Evolutionary conservation across 2,888 invertebrate species (phyloP), one percentile per base, ranked within the genome.

Genomic region (Graphium colonna): DNA sequence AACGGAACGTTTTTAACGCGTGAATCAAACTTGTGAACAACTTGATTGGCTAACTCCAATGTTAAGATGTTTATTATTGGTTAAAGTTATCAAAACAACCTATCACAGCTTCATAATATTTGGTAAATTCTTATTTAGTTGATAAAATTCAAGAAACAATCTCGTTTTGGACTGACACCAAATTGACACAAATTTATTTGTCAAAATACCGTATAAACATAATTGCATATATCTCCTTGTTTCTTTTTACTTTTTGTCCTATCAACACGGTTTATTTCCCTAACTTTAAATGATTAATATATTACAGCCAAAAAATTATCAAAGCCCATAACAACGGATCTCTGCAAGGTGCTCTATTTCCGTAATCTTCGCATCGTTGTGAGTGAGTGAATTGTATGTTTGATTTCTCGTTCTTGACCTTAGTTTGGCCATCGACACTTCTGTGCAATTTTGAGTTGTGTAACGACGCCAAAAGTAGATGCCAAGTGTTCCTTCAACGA

Each of bases 121-220:
- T 8, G 33, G 26, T n/a, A n/a, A 42, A 45, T 47, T 33, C 39
- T 49, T 21, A 12, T 48, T 43, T 53, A 18, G 51, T 53, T 53
- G 49, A 21, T 21, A 41, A 49, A 51, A 45, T 40, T 49, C 47
- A 28, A 33, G 17, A 53, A 67, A 61, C 66, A 68, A 64, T 64
- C 66, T 67, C 64, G 63, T 68, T 67, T 63, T 52, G 58, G 63
- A 56, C 46, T 64, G 67, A 62, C 60, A 60, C 59, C 63, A 65
- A 72, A 62, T 71, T 78, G 79, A 80, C 79, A 82, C 75, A 80
- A 83, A 83, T 70, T 71, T 68, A 79, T 79, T 86, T 84, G 83
- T 83, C 87, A 87, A 85, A 87, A 85, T 82, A 87, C 80, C 79
- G 77, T 82, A 71, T 77, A 80, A 77, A 82, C 74, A 76, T 79